Conservation (phyloP, 2,797 vertebrate species). For the Denticeps clupeoides region DNA sequence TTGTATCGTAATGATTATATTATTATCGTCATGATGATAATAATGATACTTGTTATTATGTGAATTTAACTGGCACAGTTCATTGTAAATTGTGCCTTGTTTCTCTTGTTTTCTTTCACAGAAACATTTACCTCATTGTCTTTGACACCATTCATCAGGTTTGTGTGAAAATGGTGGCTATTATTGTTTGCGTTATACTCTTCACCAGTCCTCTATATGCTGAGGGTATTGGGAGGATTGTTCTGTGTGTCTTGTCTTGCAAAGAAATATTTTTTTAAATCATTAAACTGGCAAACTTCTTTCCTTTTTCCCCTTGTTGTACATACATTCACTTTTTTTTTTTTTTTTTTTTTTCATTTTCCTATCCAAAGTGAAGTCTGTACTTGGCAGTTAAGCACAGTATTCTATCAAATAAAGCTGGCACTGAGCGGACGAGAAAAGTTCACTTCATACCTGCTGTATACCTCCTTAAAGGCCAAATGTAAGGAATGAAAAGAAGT, state of each 20-base stretch:
- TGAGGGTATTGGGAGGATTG: slow-evolving; percentile 34
- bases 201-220: slow-evolving; percentile 37
- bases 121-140: slow-evolving; percentile 74
- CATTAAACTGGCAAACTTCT: slow-evolving; percentile 61
- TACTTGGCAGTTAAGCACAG: slow-evolving; percentile 41
- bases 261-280: slow-evolving; percentile 77
- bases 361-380: slow-evolving; percentile 38
- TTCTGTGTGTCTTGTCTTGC: slow-evolving; percentile 57
- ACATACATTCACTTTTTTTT: slow-evolving; percentile 36
- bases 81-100: slow-evolving; percentile 69
- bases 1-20: slow-evolving; percentile 52
- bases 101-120: slow-evolving; percentile 43
- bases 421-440: slow-evolving; percentile 25
- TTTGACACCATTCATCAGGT: slow-evolving; percentile 58
- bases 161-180: slow-evolving; percentile 50
- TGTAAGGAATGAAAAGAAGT: not conserved
- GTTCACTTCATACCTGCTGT: not conserved
- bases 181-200: slow-evolving; percentile 49
- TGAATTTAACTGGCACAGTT: slow-evolving; percentile 64
- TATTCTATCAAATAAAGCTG: slow-evolving; percentile 47
- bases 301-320: slow-evolving; percentile 39
- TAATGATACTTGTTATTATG: slow-evolving; percentile 30
- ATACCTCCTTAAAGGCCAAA: not conserved
- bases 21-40: slow-evolving; percentile 32
- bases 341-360: slow-evolving; percentile 35